Evolutionary conservation across 2,113 vertebrate species (phyloP).

Genomic region (Australoheros scitulus): DNA sequence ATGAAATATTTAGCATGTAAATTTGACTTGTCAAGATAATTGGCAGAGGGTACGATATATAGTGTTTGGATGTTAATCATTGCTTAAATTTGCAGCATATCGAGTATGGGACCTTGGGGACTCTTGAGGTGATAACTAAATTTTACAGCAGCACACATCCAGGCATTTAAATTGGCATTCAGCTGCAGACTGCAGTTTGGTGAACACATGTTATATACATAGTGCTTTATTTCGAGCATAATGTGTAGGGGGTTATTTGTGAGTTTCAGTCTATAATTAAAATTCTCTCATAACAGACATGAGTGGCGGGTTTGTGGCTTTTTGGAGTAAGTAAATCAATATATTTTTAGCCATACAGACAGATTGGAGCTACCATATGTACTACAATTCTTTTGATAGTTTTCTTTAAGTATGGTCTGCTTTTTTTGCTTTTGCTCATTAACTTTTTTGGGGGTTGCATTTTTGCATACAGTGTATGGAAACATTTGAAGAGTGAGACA

Average conservation of each 20-base stretch:
- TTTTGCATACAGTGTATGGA: background rate
- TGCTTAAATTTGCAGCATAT: constrained; percentile 1
- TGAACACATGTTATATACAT: background rate
- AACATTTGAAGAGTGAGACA: constrained; percentile 3
- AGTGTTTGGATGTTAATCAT: background rate
- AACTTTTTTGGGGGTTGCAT: background rate
- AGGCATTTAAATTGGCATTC: background rate
- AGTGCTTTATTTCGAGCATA: background rate
- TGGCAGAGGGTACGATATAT: background rate
- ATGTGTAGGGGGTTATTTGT: background rate
- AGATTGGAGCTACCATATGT: background rate
- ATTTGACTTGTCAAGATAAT: background rate
- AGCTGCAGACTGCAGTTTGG: no score
- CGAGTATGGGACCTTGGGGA: background rate
- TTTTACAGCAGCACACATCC: background rate
- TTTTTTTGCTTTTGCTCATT: background rate
- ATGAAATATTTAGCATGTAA: background rate
- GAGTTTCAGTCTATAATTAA: background rate
- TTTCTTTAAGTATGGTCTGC: background rate
- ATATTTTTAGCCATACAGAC: background rate
- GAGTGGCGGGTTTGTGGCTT: background rate
- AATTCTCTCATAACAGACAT: background rate
- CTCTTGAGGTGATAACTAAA: background rate
- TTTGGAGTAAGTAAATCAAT: background rate
- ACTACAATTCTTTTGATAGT: background rate